Evolutionary conservation across 1,140 invertebrate genomes (phyloP).

Genomic region (Lepidotrigona ventralis): DNA sequence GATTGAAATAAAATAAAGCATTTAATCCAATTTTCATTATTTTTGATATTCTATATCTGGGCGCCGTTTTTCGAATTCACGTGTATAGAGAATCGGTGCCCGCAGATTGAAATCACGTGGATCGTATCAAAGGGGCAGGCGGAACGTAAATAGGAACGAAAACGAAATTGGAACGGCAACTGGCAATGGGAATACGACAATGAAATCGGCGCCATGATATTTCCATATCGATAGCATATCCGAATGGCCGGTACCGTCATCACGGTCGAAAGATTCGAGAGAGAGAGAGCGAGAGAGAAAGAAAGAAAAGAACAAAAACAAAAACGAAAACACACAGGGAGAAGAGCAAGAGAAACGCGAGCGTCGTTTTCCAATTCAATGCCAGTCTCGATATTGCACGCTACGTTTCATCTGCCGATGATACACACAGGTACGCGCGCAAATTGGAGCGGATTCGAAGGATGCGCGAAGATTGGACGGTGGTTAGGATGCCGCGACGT

Average conservation of each 20-base stretch:
- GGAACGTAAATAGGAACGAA: too few species aligned
- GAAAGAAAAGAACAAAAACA: neutral
- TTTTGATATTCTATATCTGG: too few species aligned
- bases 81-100: too few species aligned
- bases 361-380: slow-evolving; percentile 14
- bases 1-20: too few species aligned
- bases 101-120: too few species aligned
- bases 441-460: too few species aligned
- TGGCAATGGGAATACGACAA: neutral
- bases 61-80: too few species aligned
- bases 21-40: too few species aligned
- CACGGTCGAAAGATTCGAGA: neutral
- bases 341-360: neutral
- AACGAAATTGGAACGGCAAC: too few species aligned
- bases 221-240: neutral
- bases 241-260: neutral
- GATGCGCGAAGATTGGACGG: neutral
- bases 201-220: neutral
- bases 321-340: neutral
- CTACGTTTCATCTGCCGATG: neutral
- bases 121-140: too few species aligned
- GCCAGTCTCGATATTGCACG: neutral
- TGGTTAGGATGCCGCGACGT: slow-evolving; percentile 6
- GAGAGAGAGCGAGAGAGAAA: too few species aligned
- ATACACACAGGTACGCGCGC: too few species aligned